phyloP scores from a whole-genome alignment of 2,113 vertebrate genomes.

The Ceyx margarethae region DNA sequence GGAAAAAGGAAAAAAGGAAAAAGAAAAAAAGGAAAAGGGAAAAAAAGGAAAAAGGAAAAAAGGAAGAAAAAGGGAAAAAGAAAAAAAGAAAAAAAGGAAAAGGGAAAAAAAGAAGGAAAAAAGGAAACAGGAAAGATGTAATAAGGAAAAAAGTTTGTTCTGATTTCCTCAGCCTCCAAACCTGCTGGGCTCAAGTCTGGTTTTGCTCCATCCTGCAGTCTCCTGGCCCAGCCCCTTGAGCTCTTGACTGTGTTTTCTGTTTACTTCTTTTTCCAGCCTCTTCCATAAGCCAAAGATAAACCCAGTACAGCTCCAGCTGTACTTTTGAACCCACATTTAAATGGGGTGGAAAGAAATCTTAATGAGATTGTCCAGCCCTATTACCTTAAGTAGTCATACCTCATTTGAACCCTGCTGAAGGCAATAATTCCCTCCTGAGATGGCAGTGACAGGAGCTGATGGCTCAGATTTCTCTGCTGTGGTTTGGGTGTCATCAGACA shows the following conservation, averaged over 20 bases:
- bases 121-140: background rate
- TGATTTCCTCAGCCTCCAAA: background rate
- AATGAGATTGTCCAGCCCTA: conserved; percentile 57
- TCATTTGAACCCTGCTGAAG: conserved; percentile 44
- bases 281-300: conserved; percentile 43
- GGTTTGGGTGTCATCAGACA: background rate
- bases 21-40: too few species aligned
- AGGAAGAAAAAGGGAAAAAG: too few species aligned
- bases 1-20: background rate
- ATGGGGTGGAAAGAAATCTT: conserved; percentile 50
- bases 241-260: background rate
- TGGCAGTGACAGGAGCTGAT: conserved; percentile 16
- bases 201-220: background rate
- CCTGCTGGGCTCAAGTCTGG: background rate
- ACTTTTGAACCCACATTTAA: conserved; percentile 58
- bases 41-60: background rate
- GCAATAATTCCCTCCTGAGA: conserved; percentile 40
- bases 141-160: background rate
- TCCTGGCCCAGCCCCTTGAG: background rate
- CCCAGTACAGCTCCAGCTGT: conserved; percentile 19
- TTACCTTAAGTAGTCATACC: conserved; percentile 59
- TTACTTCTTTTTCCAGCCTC: conserved; percentile 39
- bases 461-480: conserved; percentile 31
- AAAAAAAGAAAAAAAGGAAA: too few species aligned
- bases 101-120: background rate